A percentile compares a stretch with the other conserved stretches of the same genome.
Evolutionary conservation across 2,113 vertebrate species (phyloP).

Genomic region (Onychorhynchus coronatus): DNA sequence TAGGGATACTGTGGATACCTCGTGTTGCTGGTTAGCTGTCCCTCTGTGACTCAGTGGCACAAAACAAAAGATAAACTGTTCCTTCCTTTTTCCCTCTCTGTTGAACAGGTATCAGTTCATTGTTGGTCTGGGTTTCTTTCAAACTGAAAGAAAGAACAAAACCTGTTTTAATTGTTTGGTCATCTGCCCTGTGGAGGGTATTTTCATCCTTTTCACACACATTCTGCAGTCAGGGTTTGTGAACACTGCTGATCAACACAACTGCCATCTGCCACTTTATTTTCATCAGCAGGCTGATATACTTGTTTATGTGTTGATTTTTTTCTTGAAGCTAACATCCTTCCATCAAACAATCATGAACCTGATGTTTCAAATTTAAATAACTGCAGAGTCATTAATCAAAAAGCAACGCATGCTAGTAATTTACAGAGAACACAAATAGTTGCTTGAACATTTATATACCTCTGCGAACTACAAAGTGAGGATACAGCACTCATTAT

Average conservation of each 20-base stretch:
- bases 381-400: neutral
- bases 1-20: neutral
- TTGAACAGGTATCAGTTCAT: neutral
- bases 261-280: neutral
- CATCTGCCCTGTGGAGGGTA: neutral
- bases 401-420: neutral
- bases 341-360: neutral
- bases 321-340: neutral
- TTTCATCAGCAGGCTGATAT: neutral
- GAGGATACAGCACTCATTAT: neutral
- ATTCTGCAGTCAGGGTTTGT: neutral
- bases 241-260: neutral
- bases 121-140: neutral
- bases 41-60: neutral
- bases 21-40: too few species aligned
- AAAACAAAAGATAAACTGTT: neutral
- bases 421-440: neutral
- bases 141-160: neutral
- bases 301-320: neutral
- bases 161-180: neutral
- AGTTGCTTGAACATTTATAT: neutral
- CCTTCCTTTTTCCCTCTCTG: neutral
- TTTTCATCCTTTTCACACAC: neutral
- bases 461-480: neutral
- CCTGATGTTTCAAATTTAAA: neutral